Conservation (phyloP, 2,888 invertebrate genomes). For the Prenolepis imparis region DNA sequence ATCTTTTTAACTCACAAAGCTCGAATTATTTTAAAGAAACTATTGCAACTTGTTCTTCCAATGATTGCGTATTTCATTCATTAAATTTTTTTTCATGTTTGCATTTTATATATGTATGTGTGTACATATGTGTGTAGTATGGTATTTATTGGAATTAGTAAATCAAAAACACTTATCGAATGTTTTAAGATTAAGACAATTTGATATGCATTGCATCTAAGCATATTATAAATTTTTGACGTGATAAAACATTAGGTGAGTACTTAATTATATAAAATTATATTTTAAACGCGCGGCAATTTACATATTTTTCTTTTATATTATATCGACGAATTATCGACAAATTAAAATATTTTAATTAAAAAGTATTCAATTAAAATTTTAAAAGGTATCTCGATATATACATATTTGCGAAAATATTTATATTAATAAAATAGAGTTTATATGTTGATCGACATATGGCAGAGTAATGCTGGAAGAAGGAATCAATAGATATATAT, state of each 20-base stretch:
- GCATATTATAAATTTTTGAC: not conserved
- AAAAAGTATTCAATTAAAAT: slow-evolving; percentile 3
- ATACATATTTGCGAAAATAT: not conserved
- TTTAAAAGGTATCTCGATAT: not conserved
- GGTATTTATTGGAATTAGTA: slow-evolving; percentile 61
- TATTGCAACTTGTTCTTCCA: slow-evolving; percentile 21
- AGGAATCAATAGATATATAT: not conserved
- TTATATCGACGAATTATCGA: not conserved
- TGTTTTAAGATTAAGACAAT: not conserved
- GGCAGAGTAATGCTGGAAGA: slow-evolving; percentile 6
- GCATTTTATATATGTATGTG: slow-evolving; percentile 39
- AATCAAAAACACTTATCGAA: slow-evolving; percentile 11
- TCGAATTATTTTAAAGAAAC: not conserved
- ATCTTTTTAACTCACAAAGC: not conserved
- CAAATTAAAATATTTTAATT: no score
- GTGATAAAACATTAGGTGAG: not conserved
- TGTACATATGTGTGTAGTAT: not conserved
- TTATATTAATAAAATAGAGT: not conserved
- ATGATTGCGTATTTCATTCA: not conserved
- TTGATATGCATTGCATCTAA: not conserved
- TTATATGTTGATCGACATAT: not conserved
- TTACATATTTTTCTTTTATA: not conserved
- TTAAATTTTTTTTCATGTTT: not conserved
- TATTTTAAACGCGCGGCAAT: not conserved
- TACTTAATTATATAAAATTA: slow-evolving; percentile 1